Evolutionary conservation across 2,797 vertebrate species (phyloP), one percentile per base, ranked within the genome.

Genomic region (Lithobates sylvaticus): DNA sequence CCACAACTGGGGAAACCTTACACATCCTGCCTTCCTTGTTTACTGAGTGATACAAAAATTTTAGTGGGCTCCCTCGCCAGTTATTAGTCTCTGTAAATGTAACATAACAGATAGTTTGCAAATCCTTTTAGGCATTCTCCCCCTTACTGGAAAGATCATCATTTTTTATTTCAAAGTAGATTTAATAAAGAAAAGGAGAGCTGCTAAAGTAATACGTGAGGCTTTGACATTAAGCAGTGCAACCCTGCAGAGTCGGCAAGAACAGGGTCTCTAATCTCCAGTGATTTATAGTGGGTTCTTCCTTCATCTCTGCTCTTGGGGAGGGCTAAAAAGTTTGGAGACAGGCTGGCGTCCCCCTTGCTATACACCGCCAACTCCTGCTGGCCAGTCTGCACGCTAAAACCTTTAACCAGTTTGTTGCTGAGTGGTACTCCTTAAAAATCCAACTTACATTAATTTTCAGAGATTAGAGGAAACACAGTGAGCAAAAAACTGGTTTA

Each of bases 221-320:
- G 93, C 95, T 96, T 94, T 98, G 97, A 99, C 96, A 97, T 96
- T 96, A 97, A 98, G 96, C 97, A 99, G 97, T 88, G 94, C 94
- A 96, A 95, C 95, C 93, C 94, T 94, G 94, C 91, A 91, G 95
- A 96, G 94, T 93, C 92, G 93, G 95, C 94, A 96, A 95, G 95
- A 96, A 96, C 94, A 94, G 95, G 95, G 96, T 96, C 97, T 98
- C 95, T 99, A 99, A 99, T 99, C 97, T 98, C 96, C 94, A 90
- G 96, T 98, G 97, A 99, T 99, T 99, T 99, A 99, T 98, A 94
- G 96, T 95, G 94, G 91, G 94, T 92, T 96, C 96, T 96, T 97
- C 96, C 96, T 96, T 95, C 93, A 94, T 95, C 94, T 95, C 93
- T 92, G 95, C 95, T 92, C 93, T 94, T 90, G 94, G 94, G 95